Evolutionary conservation across 2,113 vertebrate genomes (phyloP).

Genomic region (Ochotona princeps): DNA sequence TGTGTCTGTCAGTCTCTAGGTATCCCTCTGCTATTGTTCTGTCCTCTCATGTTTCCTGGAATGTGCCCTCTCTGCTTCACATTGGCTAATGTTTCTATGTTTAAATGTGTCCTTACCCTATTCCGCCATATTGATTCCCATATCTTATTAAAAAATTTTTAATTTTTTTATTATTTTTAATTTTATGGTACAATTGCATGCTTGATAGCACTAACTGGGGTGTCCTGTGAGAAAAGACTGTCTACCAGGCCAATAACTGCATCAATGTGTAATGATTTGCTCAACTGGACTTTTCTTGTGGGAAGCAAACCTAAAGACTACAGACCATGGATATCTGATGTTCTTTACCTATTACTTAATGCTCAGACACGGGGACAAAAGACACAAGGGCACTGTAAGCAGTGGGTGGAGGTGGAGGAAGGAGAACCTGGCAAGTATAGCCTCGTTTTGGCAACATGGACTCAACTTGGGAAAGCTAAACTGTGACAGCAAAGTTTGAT

Average conservation of each 20-base stretch:
- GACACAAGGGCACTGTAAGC: background rate
- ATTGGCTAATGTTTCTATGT: no score
- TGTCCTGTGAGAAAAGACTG: background rate
- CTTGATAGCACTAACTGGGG: background rate
- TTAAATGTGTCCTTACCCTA: no score
- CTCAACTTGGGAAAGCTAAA: background rate
- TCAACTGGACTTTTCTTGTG: background rate
- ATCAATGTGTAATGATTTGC: background rate
- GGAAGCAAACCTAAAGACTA: background rate
- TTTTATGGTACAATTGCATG: no score
- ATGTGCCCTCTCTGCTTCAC: no score
- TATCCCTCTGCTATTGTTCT: no score
- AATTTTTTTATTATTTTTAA: no score
- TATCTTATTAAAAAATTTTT: no score
- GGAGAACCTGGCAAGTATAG: background rate
- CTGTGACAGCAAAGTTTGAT: background rate
- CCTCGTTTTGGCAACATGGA: background rate
- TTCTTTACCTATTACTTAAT: background rate
- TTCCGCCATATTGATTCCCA: no score
- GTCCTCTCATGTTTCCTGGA: no score
- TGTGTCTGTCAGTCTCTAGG: no score
- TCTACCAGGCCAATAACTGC: background rate
- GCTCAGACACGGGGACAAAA: background rate
- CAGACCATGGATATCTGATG: background rate
- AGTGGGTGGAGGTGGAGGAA: background rate